These are phyloP conservation scores for Vespertilio murinus DNA, from an alignment of 2,797 vertebrate genomes.

Conservation along the genomic window DNA sequence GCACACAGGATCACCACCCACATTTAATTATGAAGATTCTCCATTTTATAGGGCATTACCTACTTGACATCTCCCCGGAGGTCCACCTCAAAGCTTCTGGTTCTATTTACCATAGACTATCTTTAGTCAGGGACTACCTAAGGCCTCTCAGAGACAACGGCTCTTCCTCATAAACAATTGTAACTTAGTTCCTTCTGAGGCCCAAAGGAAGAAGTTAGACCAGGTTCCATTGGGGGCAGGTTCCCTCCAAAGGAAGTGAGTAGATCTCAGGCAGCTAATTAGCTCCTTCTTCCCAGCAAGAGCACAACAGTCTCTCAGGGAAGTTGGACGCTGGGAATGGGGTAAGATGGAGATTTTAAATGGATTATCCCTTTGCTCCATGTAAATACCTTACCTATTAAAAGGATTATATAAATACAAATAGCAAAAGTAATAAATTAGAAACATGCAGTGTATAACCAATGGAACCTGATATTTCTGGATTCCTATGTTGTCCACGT, in stretches of 20 bases:
- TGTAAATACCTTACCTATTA: background rate
- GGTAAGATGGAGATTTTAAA: background rate
- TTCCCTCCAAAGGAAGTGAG: background rate
- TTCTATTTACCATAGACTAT: background rate
- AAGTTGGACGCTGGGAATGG: background rate
- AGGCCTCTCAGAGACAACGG: background rate
- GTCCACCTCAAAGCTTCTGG: background rate
- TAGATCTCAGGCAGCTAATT: background rate
- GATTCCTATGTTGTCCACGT: background rate
- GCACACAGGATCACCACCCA: background rate
- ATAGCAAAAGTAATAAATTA: conserved; percentile 44
- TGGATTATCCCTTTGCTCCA: background rate
- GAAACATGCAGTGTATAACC: background rate
- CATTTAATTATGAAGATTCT: background rate
- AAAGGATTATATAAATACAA: background rate
- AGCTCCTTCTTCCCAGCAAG: background rate
- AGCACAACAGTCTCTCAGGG: background rate
- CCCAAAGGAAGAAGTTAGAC: background rate
- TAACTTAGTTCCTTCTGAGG: background rate
- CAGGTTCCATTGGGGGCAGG: background rate
- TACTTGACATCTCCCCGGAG: background rate
- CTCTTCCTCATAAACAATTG: background rate
- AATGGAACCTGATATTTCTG: background rate
- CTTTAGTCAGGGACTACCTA: background rate
- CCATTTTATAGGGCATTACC: background rate